Percentiles rank a stretch among this genome's conserved stretches.
phyloP scores from a whole-genome alignment of 2,888 invertebrate genomes.

The Erebia ligea region DNA sequence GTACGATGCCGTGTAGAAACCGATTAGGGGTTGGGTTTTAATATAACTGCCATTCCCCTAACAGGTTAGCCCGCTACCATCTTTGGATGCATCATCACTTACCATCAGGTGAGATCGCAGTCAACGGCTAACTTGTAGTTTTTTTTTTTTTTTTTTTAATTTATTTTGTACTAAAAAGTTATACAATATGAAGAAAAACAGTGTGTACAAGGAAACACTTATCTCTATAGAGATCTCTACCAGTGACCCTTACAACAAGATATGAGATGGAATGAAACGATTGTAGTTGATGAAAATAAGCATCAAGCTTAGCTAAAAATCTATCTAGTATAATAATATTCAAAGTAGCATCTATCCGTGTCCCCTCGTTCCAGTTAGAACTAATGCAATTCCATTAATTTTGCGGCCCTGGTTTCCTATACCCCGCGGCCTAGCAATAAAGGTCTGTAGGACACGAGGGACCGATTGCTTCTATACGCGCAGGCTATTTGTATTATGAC shows the following conservation, averaged over 20 bases:
- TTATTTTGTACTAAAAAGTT: too few species aligned
- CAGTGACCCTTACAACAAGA: too few species aligned
- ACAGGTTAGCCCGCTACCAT: background rate
- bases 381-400: constrained; percentile 28
- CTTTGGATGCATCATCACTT: background rate
- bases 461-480: constrained; percentile 5
- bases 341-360: constrained; percentile 3
- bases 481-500: constrained; percentile 3
- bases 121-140: too few species aligned
- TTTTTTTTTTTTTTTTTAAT: too few species aligned
- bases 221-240: too few species aligned
- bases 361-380: constrained; percentile 18
- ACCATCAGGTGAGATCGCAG: background rate
- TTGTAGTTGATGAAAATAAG: too few species aligned
- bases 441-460: constrained; percentile 23
- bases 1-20: background rate
- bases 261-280: too few species aligned
- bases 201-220: too few species aligned
- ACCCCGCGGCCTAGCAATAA: constrained; percentile 23
- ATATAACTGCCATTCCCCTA: background rate
- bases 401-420: constrained; percentile 20
- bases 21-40: background rate
- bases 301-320: too few species aligned
- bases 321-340: background rate
- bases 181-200: too few species aligned